Evolutionary conservation across 2,888 invertebrate genomes (phyloP).

Genomic region (Lepidocyrtinus sp.): DNA sequence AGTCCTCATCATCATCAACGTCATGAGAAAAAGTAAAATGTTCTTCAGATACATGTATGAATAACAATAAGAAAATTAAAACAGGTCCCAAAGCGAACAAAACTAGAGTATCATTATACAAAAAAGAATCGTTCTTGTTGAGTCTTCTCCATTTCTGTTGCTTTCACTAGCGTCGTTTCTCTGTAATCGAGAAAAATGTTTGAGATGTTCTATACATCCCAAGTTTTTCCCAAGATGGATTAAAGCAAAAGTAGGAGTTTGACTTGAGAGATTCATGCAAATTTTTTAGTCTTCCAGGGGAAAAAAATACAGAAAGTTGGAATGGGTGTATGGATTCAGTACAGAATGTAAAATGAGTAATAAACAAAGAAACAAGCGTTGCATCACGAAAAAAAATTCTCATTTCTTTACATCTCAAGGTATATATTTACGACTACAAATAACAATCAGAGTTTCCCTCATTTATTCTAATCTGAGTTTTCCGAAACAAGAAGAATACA

Average conservation of each 20-base stretch:
- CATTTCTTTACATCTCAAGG: too few relatives aligned
- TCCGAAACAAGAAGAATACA: too few relatives aligned
- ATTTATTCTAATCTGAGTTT: too few relatives aligned
- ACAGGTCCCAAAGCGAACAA: constrained; percentile 26
- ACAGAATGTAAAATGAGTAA: constrained; percentile 26
- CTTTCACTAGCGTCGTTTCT: background rate
- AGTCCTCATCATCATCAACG: background rate
- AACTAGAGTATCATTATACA: background rate
- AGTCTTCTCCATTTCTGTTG: background rate
- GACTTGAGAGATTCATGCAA: constrained; percentile 23
- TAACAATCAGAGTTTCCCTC: too few relatives aligned
- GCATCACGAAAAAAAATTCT: too few relatives aligned
- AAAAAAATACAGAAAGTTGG: too few relatives aligned
- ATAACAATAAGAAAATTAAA: constrained; percentile 41
- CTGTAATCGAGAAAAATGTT: background rate
- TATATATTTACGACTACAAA: too few relatives aligned
- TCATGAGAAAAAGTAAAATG: constrained; percentile 18
- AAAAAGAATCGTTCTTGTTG: background rate
- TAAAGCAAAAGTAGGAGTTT: background rate
- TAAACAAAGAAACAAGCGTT: background rate
- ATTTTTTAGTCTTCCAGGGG: constrained; percentile 21
- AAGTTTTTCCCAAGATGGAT: background rate
- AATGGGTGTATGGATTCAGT: constrained; percentile 17
- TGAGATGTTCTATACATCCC: background rate
- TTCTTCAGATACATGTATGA: constrained; percentile 19